Evolutionary conservation across 2,888 invertebrate species (phyloP).

Genomic region (Ceraclea dissimilis): DNA sequence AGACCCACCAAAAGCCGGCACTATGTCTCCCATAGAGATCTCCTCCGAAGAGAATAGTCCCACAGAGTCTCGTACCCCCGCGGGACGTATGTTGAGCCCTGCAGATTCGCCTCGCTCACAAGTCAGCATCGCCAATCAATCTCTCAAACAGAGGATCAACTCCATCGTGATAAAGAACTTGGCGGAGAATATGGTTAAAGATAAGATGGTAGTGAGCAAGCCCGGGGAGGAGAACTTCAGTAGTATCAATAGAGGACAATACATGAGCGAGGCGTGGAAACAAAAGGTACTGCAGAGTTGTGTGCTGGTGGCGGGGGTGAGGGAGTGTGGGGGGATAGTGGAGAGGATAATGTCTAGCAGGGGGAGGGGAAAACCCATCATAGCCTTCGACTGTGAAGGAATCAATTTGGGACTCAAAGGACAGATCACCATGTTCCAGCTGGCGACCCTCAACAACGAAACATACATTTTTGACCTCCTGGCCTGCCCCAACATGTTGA

Average conservation of each 20-base stretch:
- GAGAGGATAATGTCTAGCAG: conserved; percentile 62
- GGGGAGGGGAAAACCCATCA: conserved; percentile 45
- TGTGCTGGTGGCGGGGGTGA: conserved; percentile 69
- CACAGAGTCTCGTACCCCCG: conserved; percentile 41
- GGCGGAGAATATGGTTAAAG: conserved; percentile 70
- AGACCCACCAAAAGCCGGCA: conserved; percentile 33
- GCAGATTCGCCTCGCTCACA: conserved; percentile 44
- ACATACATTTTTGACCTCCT: conserved; percentile 84
- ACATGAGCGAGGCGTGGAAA: conserved; percentile 70
- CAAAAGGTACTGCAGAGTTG: conserved; percentile 74
- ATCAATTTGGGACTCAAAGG: conserved; percentile 87
- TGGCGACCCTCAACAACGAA: conserved; percentile 74
- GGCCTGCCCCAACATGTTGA: conserved; percentile 72
- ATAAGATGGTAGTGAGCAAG: conserved; percentile 35
- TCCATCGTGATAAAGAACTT: conserved; percentile 81
- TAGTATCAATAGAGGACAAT: conserved; percentile 39
- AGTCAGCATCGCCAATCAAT: conserved; percentile 60
- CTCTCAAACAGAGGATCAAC: conserved; percentile 81
- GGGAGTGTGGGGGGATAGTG: conserved; percentile 70
- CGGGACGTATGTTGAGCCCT: conserved; percentile 45
- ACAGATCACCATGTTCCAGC: conserved; percentile 77
- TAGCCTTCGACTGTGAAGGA: conserved; percentile 89
- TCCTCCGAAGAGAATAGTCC: conserved; percentile 33
- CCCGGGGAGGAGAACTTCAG: conserved; percentile 31
- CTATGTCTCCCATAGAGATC: conserved; percentile 26